Evolutionary conservation across 2,113 vertebrate species (phyloP).

Genomic region (Atlantisia rogersi): DNA sequence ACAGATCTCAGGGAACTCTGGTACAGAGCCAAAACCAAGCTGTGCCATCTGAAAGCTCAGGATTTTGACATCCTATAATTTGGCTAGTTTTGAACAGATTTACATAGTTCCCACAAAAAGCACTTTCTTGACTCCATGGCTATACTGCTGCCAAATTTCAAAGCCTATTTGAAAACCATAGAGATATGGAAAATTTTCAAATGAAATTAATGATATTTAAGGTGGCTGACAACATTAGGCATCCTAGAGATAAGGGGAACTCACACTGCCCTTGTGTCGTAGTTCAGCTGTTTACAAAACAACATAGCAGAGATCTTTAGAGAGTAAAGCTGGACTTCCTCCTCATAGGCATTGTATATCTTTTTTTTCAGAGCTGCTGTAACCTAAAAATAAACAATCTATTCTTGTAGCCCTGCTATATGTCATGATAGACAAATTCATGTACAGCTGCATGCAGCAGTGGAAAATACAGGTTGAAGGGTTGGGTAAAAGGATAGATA

Average conservation of each 20-base stretch:
- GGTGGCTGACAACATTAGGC: not conserved
- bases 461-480: not conserved
- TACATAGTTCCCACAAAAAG: not conserved
- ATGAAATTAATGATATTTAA: not conserved
- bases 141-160: not conserved
- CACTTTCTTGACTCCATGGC: not conserved
- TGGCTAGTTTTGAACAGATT: not conserved
- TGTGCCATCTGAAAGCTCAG: not conserved
- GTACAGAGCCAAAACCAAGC: not conserved
- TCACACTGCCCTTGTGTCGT: not conserved
- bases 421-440: not conserved
- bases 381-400: not conserved
- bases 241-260: not conserved
- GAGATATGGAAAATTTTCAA: not conserved
- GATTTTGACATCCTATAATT: constrained; percentile 4
- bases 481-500: not conserved
- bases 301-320: not conserved
- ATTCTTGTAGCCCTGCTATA: not conserved
- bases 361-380: not conserved
- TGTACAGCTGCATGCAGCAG: not conserved
- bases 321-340: not conserved
- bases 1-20: not conserved
- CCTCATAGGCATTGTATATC: not conserved
- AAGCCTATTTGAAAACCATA: not conserved
- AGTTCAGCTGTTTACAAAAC: not conserved